Evolutionary conservation across 2,113 vertebrate genomes (phyloP).

Genomic region (Onychorhynchus coronatus): DNA sequence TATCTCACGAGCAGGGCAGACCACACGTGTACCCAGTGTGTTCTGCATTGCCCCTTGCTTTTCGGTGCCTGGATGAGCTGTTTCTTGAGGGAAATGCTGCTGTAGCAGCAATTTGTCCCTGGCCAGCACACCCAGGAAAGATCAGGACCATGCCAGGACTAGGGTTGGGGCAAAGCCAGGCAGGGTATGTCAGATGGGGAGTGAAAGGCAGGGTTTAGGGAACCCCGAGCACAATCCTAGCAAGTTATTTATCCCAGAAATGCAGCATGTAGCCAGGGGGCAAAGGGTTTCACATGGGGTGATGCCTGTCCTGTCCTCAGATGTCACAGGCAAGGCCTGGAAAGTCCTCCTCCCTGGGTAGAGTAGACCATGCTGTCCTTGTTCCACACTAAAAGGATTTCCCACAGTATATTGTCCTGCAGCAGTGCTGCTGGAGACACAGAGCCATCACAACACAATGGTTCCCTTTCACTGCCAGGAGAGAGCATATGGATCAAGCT

Average conservation of each 20-base stretch:
- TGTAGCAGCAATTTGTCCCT: not conserved
- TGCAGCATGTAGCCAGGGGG: accelerated
- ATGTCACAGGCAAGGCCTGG: not conserved
- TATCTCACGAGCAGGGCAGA: not conserved
- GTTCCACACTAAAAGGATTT: not conserved
- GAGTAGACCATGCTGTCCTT: not conserved
- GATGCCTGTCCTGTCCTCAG: not conserved
- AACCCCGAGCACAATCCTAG: not conserved
- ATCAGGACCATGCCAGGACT: not conserved
- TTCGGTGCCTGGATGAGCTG: accelerated
- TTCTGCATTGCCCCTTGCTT: not conserved
- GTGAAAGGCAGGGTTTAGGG: not conserved
- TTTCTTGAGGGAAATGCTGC: not conserved
- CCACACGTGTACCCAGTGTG: not conserved
- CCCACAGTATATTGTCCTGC: not conserved
- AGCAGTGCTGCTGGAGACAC: not conserved
- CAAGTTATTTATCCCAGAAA: not conserved
- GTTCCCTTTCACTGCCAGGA: not conserved
- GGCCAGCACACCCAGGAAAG: not conserved
- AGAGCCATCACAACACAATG: not conserved
- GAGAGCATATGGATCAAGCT: not conserved
- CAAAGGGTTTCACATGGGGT: not conserved
- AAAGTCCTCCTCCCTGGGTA: not conserved
- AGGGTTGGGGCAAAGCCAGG: not conserved
- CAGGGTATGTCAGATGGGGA: not conserved